Evolutionary conservation across 2,888 invertebrate species (phyloP).

Genomic region (Heteropelma amictum): DNA sequence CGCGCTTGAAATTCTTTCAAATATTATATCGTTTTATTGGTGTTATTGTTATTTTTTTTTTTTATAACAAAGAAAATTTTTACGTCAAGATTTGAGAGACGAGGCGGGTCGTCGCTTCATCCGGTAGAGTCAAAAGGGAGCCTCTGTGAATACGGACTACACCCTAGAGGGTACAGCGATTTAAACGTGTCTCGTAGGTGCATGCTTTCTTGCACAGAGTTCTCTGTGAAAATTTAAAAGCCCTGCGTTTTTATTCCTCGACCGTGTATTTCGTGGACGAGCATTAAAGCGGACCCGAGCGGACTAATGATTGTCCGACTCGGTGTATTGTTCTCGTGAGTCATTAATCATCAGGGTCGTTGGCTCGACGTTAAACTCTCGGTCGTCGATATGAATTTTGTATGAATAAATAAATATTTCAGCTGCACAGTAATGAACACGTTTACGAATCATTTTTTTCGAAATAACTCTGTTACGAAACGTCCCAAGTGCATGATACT

Average conservation of each 20-base stretch:
- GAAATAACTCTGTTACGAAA: too few species aligned
- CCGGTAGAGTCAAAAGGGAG: conserved; percentile 39
- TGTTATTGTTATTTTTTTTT: too few species aligned
- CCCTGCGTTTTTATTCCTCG: conserved; percentile 5
- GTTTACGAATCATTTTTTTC: too few species aligned
- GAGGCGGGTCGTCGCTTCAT: neutral
- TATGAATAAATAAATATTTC: neutral
- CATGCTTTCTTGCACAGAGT: neutral
- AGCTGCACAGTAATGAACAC: too few species aligned
- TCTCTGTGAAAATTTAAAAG: neutral
- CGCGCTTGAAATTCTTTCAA: too few species aligned
- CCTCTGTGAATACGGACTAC: conserved; percentile 24
- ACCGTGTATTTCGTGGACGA: neutral
- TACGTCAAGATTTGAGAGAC: too few species aligned
- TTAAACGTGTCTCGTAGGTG: conserved; percentile 5
- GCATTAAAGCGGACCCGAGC: conserved; percentile 8
- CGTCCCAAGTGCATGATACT: neutral
- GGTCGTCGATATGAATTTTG: neutral
- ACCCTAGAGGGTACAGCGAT: neutral
- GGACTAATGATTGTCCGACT: conserved; percentile 32
- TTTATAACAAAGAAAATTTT: too few species aligned
- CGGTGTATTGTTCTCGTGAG: conserved; percentile 33
- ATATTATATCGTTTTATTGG: too few species aligned
- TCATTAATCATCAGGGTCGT: conserved; percentile 34
- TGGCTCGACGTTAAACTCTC: conserved; percentile 15